Base-by-base conservation (phyloP, 2,113 vertebrate species). In the Carollia perspicillata region DNA sequence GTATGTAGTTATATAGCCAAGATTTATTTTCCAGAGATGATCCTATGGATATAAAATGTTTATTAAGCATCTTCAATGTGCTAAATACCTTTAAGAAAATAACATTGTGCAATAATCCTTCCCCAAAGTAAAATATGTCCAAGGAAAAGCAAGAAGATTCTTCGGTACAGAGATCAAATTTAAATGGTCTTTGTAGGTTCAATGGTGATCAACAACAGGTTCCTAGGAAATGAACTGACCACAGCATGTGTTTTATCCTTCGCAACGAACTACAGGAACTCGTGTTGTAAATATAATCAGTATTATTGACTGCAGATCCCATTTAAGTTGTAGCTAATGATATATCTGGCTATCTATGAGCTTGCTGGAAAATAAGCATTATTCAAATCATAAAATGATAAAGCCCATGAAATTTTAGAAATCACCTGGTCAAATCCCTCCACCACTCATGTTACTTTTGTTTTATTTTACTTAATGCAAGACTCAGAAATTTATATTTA, bases 1-100 rank as follows among this genome's bases (percentile, higher is more conserved):
- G 30, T 55, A 84, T 96, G 35, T 93, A 44, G 78, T 69, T 83
- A 49, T 89, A 85, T 96, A 87, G 66, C n/a, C 63, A 84, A 84
- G 20, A 91, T 84, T 84, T 95, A 13, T 78, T 92, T 92, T 66
- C 69, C 30, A 81, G 92, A 93, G 42, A 84, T 79, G 26, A 42
- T 93, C 20, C 42, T 51, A 63, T 75, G 28, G 49, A 80, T 88
- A 47, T 84, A 33, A 33, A 93, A 90, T 81, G 20, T 63, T 95
- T 75, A 84, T 87, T 66, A 35, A 95, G 23, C 26, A 84, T 89
- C 58, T 42, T 63, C 47, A 42, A 35, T 42, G 8, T 85, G 53
- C 14, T 86, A 84, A 84, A 74, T 23, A 84, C 18, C 86, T 75
- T 65, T 83, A 75, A 77, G 63, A 80, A 84, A 84, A 58, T 75